phyloP scores from a whole-genome alignment of 1,140 invertebrate species.

The Mamestra configurata region DNA sequence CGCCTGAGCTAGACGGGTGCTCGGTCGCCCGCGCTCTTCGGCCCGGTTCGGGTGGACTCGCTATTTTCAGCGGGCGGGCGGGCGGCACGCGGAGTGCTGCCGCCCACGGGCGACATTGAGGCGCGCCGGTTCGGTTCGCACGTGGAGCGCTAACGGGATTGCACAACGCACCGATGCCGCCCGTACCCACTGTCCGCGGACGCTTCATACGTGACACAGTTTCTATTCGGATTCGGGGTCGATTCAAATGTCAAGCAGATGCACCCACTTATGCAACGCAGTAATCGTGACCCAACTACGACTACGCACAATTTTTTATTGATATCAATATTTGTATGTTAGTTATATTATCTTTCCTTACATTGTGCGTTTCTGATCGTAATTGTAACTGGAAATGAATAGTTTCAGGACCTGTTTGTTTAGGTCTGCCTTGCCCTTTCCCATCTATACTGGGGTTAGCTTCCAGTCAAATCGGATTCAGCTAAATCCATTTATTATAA shows the following conservation, averaged over 20 bases:
- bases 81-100: constrained; percentile 61
- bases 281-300: constrained; percentile 76
- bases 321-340: constrained; percentile 43
- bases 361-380: too few relatives aligned
- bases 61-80: constrained; percentile 74
- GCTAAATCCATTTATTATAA: too few relatives aligned
- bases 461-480: too few relatives aligned
- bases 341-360: too few relatives aligned
- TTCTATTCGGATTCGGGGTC: constrained; percentile 88
- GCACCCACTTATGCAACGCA: constrained; percentile 86
- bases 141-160: constrained; percentile 84
- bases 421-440: too few relatives aligned
- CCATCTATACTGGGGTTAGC: too few relatives aligned
- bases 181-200: constrained; percentile 61
- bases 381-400: too few relatives aligned
- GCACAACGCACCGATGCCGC: constrained; percentile 81
- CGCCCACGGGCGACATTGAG: constrained; percentile 83
- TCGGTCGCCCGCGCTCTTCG: constrained; percentile 63
- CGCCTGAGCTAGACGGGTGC: constrained; percentile 67
- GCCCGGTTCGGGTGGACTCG: constrained; percentile 70
- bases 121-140: constrained; percentile 79
- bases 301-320: constrained; percentile 75
- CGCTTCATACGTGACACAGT: constrained; percentile 85
- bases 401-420: too few relatives aligned
- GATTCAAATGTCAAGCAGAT: constrained; percentile 88